Conservation (phyloP, 2,113 vertebrate species). For the Thunnus maccoyii region DNA sequence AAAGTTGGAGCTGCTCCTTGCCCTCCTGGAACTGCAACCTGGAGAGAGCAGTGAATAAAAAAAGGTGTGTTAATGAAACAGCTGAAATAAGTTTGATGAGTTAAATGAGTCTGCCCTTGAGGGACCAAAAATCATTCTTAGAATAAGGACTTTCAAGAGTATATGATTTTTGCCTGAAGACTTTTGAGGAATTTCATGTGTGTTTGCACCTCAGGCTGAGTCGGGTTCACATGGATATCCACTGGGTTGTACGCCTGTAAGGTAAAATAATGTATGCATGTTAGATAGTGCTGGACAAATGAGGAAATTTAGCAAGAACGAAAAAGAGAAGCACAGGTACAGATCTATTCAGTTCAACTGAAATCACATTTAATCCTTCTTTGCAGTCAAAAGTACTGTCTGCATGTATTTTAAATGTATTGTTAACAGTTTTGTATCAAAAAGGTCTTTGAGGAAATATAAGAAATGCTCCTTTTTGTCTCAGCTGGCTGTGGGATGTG, state of each 20-base stretch:
- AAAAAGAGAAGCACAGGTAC: too few relatives aligned
- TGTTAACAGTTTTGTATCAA: too few relatives aligned
- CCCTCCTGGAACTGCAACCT: constrained; percentile 22
- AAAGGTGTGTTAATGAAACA: not conserved
- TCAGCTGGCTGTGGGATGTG: too few relatives aligned
- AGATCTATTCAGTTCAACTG: too few relatives aligned
- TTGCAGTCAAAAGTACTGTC: too few relatives aligned
- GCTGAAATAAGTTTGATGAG: too few relatives aligned
- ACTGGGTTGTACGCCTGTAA: constrained; percentile 26
- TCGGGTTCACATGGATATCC: not conserved
- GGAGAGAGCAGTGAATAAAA: not conserved
- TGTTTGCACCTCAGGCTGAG: constrained; percentile 28
- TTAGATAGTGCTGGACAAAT: not conserved
- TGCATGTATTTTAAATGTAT: too few relatives aligned
- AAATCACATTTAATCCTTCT: too few relatives aligned
- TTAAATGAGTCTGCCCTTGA: not conserved
- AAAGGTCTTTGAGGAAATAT: too few relatives aligned
- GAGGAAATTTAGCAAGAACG: too few relatives aligned
- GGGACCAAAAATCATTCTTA: not conserved
- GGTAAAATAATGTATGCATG: not conserved
- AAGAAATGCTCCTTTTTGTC: too few relatives aligned
- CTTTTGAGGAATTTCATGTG: constrained; percentile 2
- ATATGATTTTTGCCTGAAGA: too few relatives aligned
- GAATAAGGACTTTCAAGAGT: not conserved
- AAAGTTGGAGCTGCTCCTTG: not conserved